phyloP scores from a whole-genome alignment of 2,113 vertebrate genomes.

The Trogon melanurus region DNA sequence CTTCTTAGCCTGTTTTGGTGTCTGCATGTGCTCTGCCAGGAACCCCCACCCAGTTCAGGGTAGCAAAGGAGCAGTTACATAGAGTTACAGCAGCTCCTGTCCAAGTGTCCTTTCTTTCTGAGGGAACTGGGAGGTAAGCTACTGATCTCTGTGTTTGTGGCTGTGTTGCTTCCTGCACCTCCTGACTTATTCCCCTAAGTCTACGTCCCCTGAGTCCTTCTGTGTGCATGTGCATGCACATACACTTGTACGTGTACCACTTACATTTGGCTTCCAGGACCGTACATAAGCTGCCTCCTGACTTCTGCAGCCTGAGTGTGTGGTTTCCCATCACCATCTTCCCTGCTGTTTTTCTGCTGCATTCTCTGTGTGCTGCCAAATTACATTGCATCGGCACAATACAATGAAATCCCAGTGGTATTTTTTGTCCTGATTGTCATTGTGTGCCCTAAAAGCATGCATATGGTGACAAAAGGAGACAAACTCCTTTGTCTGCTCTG shows the following conservation, averaged over 20 bases:
- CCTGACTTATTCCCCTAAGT: background rate
- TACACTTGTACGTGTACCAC: background rate
- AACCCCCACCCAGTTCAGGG: background rate
- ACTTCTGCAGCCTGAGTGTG: background rate
- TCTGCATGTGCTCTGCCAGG: background rate
- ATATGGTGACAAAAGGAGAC: slow-evolving; percentile 27
- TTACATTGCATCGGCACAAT: background rate
- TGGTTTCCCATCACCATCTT: background rate
- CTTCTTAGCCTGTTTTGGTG: background rate
- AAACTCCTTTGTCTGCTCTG: background rate
- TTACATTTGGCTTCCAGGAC: background rate
- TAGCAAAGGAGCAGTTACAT: background rate
- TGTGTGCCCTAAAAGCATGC: slow-evolving; percentile 46
- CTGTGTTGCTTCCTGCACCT: background rate
- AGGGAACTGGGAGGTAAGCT: background rate
- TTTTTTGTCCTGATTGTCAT: slow-evolving; percentile 45
- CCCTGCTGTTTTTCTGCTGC: slow-evolving; percentile 35
- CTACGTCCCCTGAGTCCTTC: accelerated
- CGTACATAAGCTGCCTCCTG: background rate
- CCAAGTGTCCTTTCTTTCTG: background rate
- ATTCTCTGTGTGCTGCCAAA: slow-evolving; percentile 52
- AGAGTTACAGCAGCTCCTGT: background rate
- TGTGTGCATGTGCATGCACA: background rate
- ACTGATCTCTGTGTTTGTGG: background rate
- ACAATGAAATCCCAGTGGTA: slow-evolving; percentile 43